Evolutionary conservation across 2,113 vertebrate species (phyloP).

Genomic region (Chloroceryle aenea): DNA sequence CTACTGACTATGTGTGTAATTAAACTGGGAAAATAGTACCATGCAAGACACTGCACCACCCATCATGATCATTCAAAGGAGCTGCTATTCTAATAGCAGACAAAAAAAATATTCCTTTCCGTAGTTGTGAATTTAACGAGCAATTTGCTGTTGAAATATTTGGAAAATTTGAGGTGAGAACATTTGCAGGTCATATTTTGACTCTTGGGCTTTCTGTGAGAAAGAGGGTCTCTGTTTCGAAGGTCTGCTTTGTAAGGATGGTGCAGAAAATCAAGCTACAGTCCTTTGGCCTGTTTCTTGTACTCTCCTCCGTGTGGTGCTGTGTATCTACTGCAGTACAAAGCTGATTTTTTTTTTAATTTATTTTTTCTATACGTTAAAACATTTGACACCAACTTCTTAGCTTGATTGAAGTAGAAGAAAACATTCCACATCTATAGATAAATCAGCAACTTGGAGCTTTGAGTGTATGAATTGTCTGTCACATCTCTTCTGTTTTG

Average conservation of each 20-base stretch:
- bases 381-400: not conserved
- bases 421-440: not conserved
- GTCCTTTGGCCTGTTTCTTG: not conserved
- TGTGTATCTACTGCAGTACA: conserved; percentile 33
- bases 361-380: not conserved
- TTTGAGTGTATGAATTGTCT: not conserved
- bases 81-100: not conserved
- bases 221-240: not conserved
- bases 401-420: not conserved
- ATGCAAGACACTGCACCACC: not conserved
- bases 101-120: not conserved
- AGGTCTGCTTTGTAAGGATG: not conserved
- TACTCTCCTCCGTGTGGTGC: conserved; percentile 63
- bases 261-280: not conserved
- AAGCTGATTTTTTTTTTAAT: not conserved
- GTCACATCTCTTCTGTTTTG: not conserved
- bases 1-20: not conserved
- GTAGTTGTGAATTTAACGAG: conserved; percentile 6
- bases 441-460: conserved; percentile 9
- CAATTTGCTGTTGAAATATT: conserved; percentile 21
- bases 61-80: not conserved
- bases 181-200: not conserved
- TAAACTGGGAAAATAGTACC: not conserved
- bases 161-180: not conserved
- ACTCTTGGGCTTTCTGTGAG: not conserved